Percentiles rank a stretch among this genome's conserved stretches.
phyloP scores from a whole-genome alignment of 2,797 vertebrate genomes.

The Clarias platycephalus region DNA sequence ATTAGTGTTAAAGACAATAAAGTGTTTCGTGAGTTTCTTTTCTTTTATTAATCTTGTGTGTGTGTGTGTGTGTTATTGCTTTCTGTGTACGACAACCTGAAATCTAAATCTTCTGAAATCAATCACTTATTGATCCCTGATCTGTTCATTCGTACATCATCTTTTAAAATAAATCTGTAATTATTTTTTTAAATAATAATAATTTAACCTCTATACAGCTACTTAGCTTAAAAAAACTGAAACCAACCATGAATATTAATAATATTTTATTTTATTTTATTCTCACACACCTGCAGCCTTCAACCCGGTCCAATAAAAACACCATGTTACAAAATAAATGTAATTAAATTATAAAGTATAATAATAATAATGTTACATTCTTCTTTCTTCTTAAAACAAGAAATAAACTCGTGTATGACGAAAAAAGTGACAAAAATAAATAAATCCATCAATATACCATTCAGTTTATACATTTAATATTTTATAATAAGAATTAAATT shows the following conservation, averaged over 20 bases:
- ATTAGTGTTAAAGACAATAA: slow-evolving; percentile 71
- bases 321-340: neutral
- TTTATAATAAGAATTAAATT: neutral
- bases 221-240: neutral
- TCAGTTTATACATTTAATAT: neutral
- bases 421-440: neutral
- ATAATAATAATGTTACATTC: neutral
- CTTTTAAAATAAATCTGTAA: neutral
- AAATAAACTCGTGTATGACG: neutral
- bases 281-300: neutral
- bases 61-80: neutral
- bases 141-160: neutral
- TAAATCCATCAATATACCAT: neutral
- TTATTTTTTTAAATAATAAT: neutral
- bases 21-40: slow-evolving; percentile 62
- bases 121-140: neutral
- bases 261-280: neutral
- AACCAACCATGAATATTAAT: neutral
- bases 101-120: neutral
- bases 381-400: neutral
- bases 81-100: neutral
- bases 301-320: neutral
- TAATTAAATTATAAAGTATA: neutral
- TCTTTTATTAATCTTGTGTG: slow-evolving; percentile 48
- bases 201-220: neutral